These are phyloP conservation scores for Muscicapa adusta DNA, from an alignment of 2,113 vertebrate species.

Conservation along the genomic window DNA sequence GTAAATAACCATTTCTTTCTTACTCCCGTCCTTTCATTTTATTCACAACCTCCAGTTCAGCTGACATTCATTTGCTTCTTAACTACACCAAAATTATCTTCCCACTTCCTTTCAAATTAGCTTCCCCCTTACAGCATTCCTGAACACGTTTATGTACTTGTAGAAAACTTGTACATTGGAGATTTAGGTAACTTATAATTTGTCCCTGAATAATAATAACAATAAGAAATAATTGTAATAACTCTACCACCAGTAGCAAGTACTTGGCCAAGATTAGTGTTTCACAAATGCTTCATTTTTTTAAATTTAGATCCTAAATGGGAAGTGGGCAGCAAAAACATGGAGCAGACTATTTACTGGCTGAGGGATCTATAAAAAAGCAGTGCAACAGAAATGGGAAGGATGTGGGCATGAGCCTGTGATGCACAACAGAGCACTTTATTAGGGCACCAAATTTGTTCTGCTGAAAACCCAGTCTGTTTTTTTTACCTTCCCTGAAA, in stretches of 20 bases:
- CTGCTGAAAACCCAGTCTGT: neutral
- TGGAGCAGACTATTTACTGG: neutral
- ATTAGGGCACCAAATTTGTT: neutral
- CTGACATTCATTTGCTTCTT: neutral
- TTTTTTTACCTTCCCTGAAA: neutral
- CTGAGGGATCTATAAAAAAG: neutral
- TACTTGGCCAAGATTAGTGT: neutral
- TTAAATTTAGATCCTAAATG: neutral
- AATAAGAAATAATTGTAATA: neutral
- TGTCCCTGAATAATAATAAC: neutral
- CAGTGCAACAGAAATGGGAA: neutral
- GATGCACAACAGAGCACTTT: neutral
- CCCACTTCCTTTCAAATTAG: neutral
- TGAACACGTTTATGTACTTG: neutral
- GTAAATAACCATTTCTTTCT: neutral
- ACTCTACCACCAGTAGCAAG: neutral
- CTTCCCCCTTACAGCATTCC: neutral
- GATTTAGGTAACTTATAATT: neutral
- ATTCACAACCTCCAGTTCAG: neutral
- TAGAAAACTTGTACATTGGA: neutral
- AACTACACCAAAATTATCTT: neutral
- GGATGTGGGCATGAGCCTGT: accelerated
- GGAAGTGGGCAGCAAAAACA: neutral
- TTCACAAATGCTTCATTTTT: neutral
- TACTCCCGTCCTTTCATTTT: neutral